These are phyloP conservation scores for Cantharis rufa DNA, from an alignment of 2,888 invertebrate genomes.

Conservation along the genomic window DNA sequence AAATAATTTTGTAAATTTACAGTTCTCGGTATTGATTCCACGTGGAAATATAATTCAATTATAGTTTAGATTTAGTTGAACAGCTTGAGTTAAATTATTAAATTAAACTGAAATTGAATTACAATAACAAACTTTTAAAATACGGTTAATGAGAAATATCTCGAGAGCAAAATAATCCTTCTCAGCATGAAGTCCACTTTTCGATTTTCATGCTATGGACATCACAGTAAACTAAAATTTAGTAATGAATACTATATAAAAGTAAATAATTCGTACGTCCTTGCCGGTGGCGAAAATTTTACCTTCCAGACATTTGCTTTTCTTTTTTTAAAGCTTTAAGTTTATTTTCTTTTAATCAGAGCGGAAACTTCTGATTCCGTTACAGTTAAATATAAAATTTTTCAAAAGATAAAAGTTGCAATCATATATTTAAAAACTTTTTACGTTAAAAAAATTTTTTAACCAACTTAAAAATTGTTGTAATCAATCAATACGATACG, in stretches of 20 bases:
- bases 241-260: neutral
- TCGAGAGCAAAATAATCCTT: neutral
- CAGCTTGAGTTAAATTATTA: neutral
- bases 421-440: neutral
- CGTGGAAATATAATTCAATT: neutral
- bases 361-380: neutral
- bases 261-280: neutral
- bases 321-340: neutral
- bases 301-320: neutral
- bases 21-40: neutral
- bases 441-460: neutral
- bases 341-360: neutral
- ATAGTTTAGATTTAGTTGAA: neutral
- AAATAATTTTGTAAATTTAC: neutral
- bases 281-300: neutral
- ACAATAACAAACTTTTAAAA: neutral
- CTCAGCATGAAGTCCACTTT: neutral
- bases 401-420: neutral
- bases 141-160: neutral
- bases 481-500: neutral
- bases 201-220: no score
- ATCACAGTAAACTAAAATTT: neutral
- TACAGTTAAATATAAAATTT: neutral
- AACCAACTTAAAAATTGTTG: neutral
- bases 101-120: neutral